Evolutionary conservation across 2,797 vertebrate species (phyloP), one percentile per base, ranked within the genome.

Genomic region (Melanotaenia maccullochi): DNA sequence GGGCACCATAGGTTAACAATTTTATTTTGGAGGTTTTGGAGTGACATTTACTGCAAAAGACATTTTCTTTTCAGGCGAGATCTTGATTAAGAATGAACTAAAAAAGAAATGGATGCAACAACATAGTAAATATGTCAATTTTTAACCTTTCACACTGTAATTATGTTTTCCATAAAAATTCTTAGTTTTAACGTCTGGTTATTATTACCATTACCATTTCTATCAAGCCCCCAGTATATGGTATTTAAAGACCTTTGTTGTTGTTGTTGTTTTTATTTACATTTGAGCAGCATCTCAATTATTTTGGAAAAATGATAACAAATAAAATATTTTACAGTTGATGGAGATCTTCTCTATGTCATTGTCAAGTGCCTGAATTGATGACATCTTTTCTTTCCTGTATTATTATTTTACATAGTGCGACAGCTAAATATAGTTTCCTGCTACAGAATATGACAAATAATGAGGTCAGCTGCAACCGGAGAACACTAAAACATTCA

Each of bases 361-460:
- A 60, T 54, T 67, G 24, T 51, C 32, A 30, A 42, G 16, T 9
- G 5, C 47, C 20, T 49, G 24, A 40, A 20, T 22, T 42, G 47
- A 20, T 11, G 8, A 59, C 24, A 58, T 65, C 2, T 49, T 54
- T 49, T 33, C 38, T 35, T 52, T 52, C 24, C 42, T 38, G 22
- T 58, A 13, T 25, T 6, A 24, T 73, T 59, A 57, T 75, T 69
- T 52, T 59, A 52, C 35, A 60, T 64, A 33, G 51, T 55, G 42
- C 24, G 42, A 47, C 33, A 63, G 62, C 30, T 49, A 58, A 74
- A 78, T 64, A 25, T 57, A 75, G 42, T 65, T 75, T 73, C 28
- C 28, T 9, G 13, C 28, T 32, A 54, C 30, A 73, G 28, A 66
- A 71, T 13, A 67, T 36, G 9, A 64, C 5, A 1, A 68, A 47